phyloP scores from a whole-genome alignment of 2,113 vertebrate species.

The Sterrhoptilus dennistouni region DNA sequence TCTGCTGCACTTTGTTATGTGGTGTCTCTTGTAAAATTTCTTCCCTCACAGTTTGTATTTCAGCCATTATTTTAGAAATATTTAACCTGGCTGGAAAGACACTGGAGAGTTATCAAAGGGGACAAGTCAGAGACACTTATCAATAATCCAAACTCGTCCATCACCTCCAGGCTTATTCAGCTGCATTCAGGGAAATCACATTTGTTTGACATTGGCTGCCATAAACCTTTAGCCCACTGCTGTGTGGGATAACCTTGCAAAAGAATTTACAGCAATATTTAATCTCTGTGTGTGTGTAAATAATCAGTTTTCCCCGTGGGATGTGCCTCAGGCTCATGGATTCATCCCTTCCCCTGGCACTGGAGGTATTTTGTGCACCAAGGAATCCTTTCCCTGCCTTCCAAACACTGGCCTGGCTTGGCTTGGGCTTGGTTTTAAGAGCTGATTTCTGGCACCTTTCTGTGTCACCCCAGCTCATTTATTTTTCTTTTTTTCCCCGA shows the following conservation, averaged over 20 bases:
- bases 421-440: neutral
- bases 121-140: neutral
- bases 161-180: neutral
- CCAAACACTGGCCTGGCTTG: neutral
- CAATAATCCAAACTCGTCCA: neutral
- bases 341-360: neutral
- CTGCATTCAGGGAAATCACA: neutral
- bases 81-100: neutral
- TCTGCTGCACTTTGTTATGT: neutral
- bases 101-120: neutral
- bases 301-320: neutral
- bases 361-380: neutral
- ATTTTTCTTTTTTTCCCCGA: neutral
- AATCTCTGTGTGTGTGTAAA: fast-evolving
- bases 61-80: neutral
- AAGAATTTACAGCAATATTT: neutral
- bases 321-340: fast-evolving
- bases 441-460: neutral
- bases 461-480: neutral
- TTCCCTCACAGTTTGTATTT: neutral
- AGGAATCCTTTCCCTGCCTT: neutral
- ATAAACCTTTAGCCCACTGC: neutral
- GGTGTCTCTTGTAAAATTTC: neutral
- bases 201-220: neutral
- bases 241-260: neutral